Evolutionary conservation across 2,888 invertebrate genomes (phyloP).

Genomic region (Lypha dubia): DNA sequence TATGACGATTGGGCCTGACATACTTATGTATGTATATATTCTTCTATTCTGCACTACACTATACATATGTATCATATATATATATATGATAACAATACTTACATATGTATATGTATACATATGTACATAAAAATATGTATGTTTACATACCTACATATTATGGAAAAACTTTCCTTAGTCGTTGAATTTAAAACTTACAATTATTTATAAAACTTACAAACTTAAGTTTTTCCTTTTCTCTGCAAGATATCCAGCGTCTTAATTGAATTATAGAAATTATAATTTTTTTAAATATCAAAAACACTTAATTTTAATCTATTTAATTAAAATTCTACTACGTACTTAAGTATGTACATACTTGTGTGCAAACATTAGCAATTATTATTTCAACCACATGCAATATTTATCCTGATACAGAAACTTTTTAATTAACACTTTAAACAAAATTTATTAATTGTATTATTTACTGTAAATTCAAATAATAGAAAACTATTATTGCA

Average conservation of each 20-base stretch:
- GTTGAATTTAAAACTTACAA: background rate
- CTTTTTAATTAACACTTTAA: slow-evolving; percentile 14
- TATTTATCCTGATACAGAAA: background rate
- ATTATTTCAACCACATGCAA: too few relatives aligned
- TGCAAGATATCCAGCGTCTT: background rate
- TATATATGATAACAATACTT: too few relatives aligned
- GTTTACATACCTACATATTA: too few relatives aligned
- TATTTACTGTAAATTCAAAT: slow-evolving; percentile 10
- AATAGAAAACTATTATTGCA: slow-evolving; percentile 28
- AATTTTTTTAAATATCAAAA: background rate
- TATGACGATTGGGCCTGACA: too few relatives aligned
- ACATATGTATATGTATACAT: too few relatives aligned
- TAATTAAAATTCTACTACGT: background rate
- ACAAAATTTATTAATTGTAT: slow-evolving; percentile 21
- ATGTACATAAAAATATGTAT: background rate
- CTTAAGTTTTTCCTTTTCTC: background rate
- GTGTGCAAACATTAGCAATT: too few relatives aligned
- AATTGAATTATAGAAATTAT: background rate
- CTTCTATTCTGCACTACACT: too few relatives aligned
- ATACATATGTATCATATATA: too few relatives aligned
- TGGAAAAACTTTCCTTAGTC: background rate
- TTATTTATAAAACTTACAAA: slow-evolving; percentile 20
- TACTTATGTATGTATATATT: too few relatives aligned
- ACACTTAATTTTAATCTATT: background rate
- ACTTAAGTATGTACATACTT: background rate